Percentiles rank a stretch among this genome's conserved stretches.
phyloP scores from a whole-genome alignment of 2,797 vertebrate species.

The Onychomys torridus region DNA sequence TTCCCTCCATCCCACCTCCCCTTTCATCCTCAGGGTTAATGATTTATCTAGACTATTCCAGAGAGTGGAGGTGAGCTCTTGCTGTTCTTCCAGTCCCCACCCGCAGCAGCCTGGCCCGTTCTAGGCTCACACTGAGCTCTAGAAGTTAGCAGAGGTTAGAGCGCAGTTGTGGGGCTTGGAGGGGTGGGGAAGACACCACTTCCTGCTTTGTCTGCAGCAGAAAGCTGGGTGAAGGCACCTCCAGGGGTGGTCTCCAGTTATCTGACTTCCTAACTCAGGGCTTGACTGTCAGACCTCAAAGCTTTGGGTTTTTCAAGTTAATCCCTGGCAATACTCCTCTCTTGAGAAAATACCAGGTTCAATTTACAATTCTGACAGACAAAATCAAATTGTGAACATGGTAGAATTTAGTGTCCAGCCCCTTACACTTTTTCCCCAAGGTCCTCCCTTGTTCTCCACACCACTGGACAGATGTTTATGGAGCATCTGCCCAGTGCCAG shows the following conservation, averaged over 20 bases:
- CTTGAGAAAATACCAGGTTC: not conserved
- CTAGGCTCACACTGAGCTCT: not conserved
- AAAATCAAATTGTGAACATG: not conserved
- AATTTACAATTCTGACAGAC: slow-evolving; percentile 22
- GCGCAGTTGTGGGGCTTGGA: not conserved
- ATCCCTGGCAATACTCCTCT: not conserved
- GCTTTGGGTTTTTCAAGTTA: slow-evolving; percentile 39
- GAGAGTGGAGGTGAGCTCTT: not conserved
- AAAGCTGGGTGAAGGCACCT: not conserved
- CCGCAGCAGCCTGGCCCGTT: not conserved
- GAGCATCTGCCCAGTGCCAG: not conserved
- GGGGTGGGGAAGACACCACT: not conserved
- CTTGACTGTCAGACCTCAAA: not conserved
- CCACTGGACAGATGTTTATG: not conserved
- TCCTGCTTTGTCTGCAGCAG: not conserved
- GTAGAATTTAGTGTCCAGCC: not conserved
- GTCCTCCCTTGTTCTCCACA: not conserved
- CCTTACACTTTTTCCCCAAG: not conserved
- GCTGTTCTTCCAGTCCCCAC: not conserved
- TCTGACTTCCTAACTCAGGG: not conserved
- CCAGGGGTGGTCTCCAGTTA: not conserved
- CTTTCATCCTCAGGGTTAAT: not conserved
- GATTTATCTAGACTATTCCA: slow-evolving; percentile 3
- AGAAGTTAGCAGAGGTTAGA: not conserved
- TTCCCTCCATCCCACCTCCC: not conserved